A percentile compares a stretch with the other conserved stretches of the same genome.
These are phyloP conservation scores for Brachionus rotundiformis DNA, from an alignment of 1,140 invertebrate genomes.

Conservation along the genomic window DNA sequence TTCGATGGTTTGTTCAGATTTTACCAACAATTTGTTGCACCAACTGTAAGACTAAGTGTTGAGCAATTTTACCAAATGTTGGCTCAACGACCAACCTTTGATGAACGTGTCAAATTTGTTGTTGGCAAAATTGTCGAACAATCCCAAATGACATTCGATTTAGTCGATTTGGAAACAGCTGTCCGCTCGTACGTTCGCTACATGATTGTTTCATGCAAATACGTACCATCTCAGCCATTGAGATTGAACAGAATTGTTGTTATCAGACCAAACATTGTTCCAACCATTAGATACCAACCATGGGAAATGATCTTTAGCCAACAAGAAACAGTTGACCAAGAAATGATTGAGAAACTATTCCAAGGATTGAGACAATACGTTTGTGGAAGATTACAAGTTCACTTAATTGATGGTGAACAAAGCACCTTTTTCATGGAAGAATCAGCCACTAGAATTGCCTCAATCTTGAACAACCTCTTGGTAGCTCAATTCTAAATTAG, in stretches of 20 bases:
- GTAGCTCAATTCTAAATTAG: neutral
- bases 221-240: slow-evolving; percentile 10
- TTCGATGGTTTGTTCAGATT: slow-evolving; percentile 38
- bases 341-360: neutral
- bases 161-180: slow-evolving; percentile 26
- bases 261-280: slow-evolving; percentile 28
- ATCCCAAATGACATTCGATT: neutral
- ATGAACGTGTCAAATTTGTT: slow-evolving; percentile 44
- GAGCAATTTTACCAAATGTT: slow-evolving; percentile 32
- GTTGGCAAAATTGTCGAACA: slow-evolving; percentile 23
- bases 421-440: neutral
- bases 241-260: slow-evolving; percentile 26
- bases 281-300: neutral
- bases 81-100: neutral
- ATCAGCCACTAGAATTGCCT: neutral
- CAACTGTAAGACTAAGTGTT: neutral
- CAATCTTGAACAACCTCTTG: neutral
- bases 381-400: neutral
- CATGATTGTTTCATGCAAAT: slow-evolving; percentile 21
- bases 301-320: neutral
- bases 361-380: slow-evolving; percentile 10
- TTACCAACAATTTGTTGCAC: slow-evolving; percentile 37
- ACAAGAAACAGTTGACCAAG: slow-evolving; percentile 23
- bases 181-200: neutral
- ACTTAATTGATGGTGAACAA: slow-evolving; percentile 1